Percentiles rank a stretch among this genome's conserved stretches.
Evolutionary conservation across 1,140 invertebrate species (phyloP).

Genomic region (Lasioglossum baleicum): DNA sequence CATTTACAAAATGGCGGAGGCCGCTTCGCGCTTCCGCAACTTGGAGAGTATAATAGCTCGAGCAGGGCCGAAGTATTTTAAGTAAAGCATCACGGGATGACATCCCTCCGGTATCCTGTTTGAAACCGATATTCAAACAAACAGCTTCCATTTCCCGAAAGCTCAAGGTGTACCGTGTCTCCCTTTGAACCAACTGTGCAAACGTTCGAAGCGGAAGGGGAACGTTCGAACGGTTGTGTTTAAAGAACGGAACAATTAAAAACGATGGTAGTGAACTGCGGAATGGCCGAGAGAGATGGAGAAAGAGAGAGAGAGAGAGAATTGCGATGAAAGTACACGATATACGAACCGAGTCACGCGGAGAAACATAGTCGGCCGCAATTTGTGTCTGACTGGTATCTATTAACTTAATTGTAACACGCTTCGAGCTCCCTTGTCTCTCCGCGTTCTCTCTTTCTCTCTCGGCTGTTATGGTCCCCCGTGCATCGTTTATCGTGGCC

Average conservation of each 20-base stretch:
- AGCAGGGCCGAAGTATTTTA: neutral
- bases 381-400: constrained; percentile 70
- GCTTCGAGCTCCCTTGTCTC: constrained; percentile 46
- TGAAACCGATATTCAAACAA: constrained; percentile 50
- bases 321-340: constrained; percentile 27
- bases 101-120: neutral
- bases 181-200: constrained; percentile 1
- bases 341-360: constrained; percentile 45
- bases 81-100: neutral
- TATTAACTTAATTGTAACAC: constrained; percentile 72
- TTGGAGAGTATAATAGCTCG: too few species aligned
- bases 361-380: constrained; percentile 42
- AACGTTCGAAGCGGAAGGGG: constrained; percentile 2
- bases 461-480: neutral
- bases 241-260: neutral
- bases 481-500: constrained; percentile 34
- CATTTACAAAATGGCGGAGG: too few species aligned
- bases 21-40: too few species aligned
- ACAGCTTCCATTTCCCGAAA: constrained; percentile 3
- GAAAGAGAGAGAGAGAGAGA: too few species aligned
- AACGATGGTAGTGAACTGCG: neutral
- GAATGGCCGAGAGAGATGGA: neutral
- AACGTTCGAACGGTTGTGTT: neutral
- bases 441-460: neutral
- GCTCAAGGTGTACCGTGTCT: neutral